Percentiles rank a stretch among this genome's conserved stretches.
These are phyloP conservation scores for Atherinomorus stipes DNA, from an alignment of 2,113 vertebrate genomes.

Conservation along the genomic window DNA sequence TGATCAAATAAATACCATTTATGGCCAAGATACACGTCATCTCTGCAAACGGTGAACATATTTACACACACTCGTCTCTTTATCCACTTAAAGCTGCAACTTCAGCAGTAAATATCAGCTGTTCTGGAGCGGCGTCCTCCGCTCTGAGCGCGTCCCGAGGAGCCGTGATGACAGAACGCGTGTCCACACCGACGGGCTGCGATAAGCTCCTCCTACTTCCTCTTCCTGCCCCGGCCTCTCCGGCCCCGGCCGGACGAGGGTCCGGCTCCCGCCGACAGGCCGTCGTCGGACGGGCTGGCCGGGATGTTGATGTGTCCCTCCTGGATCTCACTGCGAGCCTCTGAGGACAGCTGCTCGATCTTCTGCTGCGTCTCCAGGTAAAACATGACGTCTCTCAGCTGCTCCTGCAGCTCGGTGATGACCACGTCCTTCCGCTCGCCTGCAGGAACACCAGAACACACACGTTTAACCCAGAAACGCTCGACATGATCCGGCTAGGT, in stretches of 20 bases:
- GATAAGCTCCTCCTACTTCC: slow-evolving; percentile 82
- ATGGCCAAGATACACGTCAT: slow-evolving; percentile 25
- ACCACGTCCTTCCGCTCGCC: slow-evolving; percentile 88
- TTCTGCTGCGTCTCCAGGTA: slow-evolving; percentile 95
- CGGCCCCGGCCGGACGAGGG: slow-evolving; percentile 82
- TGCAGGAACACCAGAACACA: slow-evolving; percentile 6
- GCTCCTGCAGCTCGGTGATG: slow-evolving; percentile 93
- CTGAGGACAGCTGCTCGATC: slow-evolving; percentile 91
- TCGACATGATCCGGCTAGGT: no score
- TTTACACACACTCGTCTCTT: slow-evolving; percentile 11
- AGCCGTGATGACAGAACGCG: slow-evolving; percentile 3
- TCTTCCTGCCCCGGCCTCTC: slow-evolving; percentile 91
- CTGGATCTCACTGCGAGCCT: slow-evolving; percentile 93
- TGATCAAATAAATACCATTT: slow-evolving; percentile 47
- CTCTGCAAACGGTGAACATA: slow-evolving; percentile 18
- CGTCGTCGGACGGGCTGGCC: slow-evolving; percentile 73
- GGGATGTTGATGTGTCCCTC: slow-evolving; percentile 97
- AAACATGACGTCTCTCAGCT: slow-evolving; percentile 97
- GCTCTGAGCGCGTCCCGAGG: not conserved
- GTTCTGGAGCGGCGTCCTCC: not conserved
- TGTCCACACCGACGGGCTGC: slow-evolving; percentile 14
- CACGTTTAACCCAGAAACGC: no score
- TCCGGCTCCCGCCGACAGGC: slow-evolving; percentile 64
- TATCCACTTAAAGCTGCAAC: not conserved
- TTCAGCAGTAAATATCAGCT: slow-evolving; percentile 16